Evolutionary conservation across 2,113 vertebrate genomes (phyloP), one percentile per base, ranked within the genome.

Genomic region (Oceanodroma tethys): DNA sequence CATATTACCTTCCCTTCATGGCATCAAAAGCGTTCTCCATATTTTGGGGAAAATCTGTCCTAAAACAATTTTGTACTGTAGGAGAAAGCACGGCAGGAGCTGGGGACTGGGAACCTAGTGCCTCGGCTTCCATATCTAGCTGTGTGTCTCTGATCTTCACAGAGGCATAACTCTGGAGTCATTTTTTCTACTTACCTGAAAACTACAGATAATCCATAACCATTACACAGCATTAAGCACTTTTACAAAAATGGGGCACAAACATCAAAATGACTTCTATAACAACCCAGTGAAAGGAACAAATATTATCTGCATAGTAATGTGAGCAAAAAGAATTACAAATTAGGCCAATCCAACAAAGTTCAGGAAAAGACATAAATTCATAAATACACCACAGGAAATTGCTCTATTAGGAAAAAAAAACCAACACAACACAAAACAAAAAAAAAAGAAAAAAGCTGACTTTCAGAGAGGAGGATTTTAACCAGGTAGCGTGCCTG

Each of bases 191-290:
- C 74, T 76, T 90, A 87, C 70, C 76, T 90, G 81, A 91, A 95
- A 87, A 94, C 74, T 84, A 81, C 29, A 25, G 73, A 36, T 87
- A 94, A 94, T 80, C 86, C 72, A 86, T 94, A 85, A 63, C n/a
- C 32, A 92, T 93, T 94, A 79, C 26, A 53, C 4, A 42, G 53
- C 89, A 95, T 82, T 90, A 92, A 63, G 56, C 43, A 72, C 73
- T 81, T 79, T 81, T 79, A 72, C 25, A 94, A 66, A 88, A 95
- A 58, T 40, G 58, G 56, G 43, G 25, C 56, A 94, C 42, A 93
- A 82, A 45, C 76, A 95, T 58, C 52, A 87, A 53, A 95, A 85
- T 84, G 1, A 55, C 50, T 92, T 56, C 68, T 84, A 9, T 50
- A 95, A 81, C 65, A 81, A 67, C 2, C 10, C 16, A 36, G 55